Evolutionary conservation across 2,113 vertebrate species (phyloP).

Genomic region (Athene noctua): DNA sequence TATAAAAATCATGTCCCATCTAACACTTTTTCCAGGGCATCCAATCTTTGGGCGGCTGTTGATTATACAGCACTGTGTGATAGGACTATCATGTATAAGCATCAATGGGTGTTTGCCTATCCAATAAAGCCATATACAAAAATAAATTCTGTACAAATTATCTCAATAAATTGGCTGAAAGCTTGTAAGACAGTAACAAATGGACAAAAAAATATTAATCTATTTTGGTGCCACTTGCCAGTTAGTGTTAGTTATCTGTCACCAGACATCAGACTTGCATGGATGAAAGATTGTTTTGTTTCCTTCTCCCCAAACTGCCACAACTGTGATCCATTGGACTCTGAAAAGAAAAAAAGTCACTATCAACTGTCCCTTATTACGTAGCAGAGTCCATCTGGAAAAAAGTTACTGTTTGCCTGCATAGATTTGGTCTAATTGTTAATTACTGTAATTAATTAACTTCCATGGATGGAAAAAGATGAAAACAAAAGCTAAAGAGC

Average conservation of each 20-base stretch:
- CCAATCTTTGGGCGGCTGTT: neutral
- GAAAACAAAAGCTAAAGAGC: neutral
- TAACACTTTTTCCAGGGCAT: neutral
- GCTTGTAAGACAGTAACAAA: neutral
- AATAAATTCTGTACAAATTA: neutral
- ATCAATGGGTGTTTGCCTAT: neutral
- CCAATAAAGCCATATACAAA: neutral
- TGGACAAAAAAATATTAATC: neutral
- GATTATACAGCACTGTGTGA: neutral
- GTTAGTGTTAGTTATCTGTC: neutral
- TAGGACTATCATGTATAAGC: neutral
- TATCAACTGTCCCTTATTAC: neutral
- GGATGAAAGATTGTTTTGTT: neutral
- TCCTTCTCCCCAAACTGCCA: neutral
- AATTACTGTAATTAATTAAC: conserved; percentile 15
- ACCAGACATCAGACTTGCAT: neutral
- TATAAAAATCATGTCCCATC: neutral
- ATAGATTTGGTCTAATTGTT: neutral
- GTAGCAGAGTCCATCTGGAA: neutral
- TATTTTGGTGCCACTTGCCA: neutral
- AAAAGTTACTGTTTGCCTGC: neutral
- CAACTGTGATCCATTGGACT: neutral
- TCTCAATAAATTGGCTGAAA: neutral
- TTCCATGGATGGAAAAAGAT: neutral
- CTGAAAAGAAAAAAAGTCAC: neutral